Base-by-base conservation (phyloP, 2,888 invertebrate genomes). In the Nomada fucata region DNA sequence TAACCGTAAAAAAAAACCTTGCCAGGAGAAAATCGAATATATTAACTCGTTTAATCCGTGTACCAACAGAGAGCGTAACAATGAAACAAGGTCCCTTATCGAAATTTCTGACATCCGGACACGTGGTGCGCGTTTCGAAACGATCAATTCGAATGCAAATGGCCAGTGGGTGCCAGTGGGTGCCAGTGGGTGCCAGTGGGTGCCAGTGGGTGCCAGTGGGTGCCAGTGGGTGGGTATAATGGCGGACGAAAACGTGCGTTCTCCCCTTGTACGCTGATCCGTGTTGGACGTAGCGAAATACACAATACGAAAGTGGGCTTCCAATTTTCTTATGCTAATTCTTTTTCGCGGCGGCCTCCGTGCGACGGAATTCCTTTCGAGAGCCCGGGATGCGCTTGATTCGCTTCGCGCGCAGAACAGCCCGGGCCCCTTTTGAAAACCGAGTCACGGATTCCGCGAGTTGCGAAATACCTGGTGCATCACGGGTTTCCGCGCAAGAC, bases 271-370 rank as follows among this genome's bases (percentile, higher is more conserved):
- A 78, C 68, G 76, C 63, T 65, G 67, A 82, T 79, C 52, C 50
- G 65, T n/a, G 15, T 44, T 42, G n/a, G 57, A 42, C 61, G 55
- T 65, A 10, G 63, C 76, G 68, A 85, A 73, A 82, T 79, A 63
- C 26, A 71, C 60, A 64, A 86, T 76, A 86, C 80, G 84, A 87
- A 89, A 88, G 88, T 83, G 71, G 83, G 82, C 85, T 76, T 86
- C 87, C 87, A 89, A 90, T 90, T 89, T 89, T 88, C 89, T 87
- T 90, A 89, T 89, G 89, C 83, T 88, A 89, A 90, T 89, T 70
- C 57, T n/a, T 23, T 7, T n/a, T 10, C 55, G 53, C 0, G 72
- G 47, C 69, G 71, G 59, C 67, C 76, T 65, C 53, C 79, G 68
- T 86, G 67, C 72, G 55, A 55, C 65, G 77, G 78, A 72, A 65